A percentile compares a stretch with the other conserved stretches of the same genome.
Conservation (phyloP, 92 coral and sea anemone species). For the Paragorgia papillata region DNA sequence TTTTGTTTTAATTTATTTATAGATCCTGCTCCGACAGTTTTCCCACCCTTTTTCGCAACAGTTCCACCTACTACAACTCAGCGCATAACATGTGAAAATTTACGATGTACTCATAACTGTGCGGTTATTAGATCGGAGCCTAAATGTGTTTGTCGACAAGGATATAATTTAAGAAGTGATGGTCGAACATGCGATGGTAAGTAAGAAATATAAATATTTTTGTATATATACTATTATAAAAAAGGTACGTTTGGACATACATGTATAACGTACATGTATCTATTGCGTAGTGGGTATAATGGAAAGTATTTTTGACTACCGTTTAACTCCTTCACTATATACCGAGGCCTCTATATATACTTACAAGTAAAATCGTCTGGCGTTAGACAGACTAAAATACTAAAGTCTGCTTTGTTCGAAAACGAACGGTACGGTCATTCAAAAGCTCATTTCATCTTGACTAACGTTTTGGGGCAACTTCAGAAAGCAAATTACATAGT, state of each 20-base stretch:
- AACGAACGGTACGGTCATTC: no score
- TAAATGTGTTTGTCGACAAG: conserved; percentile 27
- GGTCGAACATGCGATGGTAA: conserved; percentile 26
- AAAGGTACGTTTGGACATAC: neutral
- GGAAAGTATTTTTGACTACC: no score
- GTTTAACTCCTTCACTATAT: no score
- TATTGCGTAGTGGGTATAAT: no score
- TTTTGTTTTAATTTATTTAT: no score
- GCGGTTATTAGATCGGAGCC: neutral
- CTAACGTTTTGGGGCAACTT: no score
- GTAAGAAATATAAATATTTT: neutral
- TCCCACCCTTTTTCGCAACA: neutral
- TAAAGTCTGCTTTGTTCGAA: no score
- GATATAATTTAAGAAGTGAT: neutral
- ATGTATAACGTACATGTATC: neutral
- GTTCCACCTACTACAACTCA: neutral
- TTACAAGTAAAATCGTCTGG: no score
- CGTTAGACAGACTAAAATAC: no score
- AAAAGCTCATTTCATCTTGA: no score
- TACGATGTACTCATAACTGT: conserved; percentile 11
- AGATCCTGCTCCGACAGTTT: neutral
- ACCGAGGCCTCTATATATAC: no score
- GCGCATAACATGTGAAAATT: conserved; percentile 13
- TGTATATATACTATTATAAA: neutral
- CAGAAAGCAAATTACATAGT: no score